Conservation (phyloP, 1,140 invertebrate genomes). For the Platyscapa corneri region DNA sequence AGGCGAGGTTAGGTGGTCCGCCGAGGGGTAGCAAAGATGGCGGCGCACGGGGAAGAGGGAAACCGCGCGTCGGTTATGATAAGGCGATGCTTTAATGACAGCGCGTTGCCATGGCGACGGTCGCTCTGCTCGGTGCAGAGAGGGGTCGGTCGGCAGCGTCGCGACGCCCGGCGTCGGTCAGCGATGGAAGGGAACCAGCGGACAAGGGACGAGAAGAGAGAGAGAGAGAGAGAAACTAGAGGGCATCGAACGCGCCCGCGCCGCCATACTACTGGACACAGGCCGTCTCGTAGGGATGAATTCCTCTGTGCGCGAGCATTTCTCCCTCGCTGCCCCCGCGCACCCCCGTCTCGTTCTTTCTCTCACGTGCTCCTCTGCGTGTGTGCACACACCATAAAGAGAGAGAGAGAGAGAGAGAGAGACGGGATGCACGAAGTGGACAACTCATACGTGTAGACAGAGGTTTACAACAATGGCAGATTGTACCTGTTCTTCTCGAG, state of each 20-base stretch:
- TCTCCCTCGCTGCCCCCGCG: conserved; percentile 35
- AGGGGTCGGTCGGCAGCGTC: conserved; percentile 66
- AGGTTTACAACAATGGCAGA: conserved; percentile 38
- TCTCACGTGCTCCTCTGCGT: too few relatives aligned
- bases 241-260: conserved; percentile 53
- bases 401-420: neutral
- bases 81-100: conserved; percentile 76
- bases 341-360: neutral
- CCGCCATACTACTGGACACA: conserved; percentile 73
- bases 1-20: neutral
- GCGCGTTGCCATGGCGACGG: conserved; percentile 70
- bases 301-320: conserved; percentile 63
- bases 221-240: conserved; percentile 54
- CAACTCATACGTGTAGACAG: conserved; percentile 29
- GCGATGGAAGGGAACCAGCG: conserved; percentile 54
- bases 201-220: conserved; percentile 5
- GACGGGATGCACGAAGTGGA: neutral
- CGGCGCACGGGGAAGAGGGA: conserved; percentile 21
- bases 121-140: conserved; percentile 62
- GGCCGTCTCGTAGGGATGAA: conserved; percentile 67
- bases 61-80: conserved; percentile 73
- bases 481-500: neutral
- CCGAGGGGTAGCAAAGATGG: conserved; percentile 37
- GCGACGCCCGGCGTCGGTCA: conserved; percentile 73
- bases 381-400: neutral